These are phyloP conservation scores for Melanophora roralis DNA, from an alignment of 2,888 invertebrate genomes.

Conservation along the genomic window DNA sequence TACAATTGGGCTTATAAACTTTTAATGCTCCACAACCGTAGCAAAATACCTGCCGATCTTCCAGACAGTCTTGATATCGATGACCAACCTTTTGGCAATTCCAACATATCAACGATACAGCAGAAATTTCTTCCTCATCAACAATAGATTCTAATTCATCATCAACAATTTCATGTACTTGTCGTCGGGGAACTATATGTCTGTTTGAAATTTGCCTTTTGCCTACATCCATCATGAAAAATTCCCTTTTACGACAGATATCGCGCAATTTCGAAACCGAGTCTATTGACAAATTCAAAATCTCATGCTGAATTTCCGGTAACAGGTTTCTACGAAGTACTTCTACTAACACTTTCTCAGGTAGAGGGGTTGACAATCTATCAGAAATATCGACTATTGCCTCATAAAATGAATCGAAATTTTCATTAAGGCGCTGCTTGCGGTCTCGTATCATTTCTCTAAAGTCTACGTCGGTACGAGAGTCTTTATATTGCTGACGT, in stretches of 20 bases:
- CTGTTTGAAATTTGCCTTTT: not conserved
- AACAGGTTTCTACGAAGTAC: slow-evolving; percentile 19
- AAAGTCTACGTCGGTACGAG: slow-evolving; percentile 33
- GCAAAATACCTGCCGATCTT: slow-evolving; percentile 1
- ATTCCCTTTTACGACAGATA: slow-evolving; percentile 23
- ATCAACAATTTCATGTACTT: not conserved
- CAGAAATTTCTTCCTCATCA: not conserved
- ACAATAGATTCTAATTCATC: not conserved
- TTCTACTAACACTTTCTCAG: slow-evolving; percentile 24
- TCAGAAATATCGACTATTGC: slow-evolving; percentile 23
- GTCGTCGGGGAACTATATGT: not conserved
- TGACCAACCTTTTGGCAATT: not conserved
- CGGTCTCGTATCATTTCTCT: slow-evolving; percentile 40
- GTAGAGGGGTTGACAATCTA: not conserved
- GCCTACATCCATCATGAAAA: slow-evolving; percentile 9
- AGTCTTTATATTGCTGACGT: slow-evolving; percentile 37
- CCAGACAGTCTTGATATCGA: slow-evolving; percentile 13
- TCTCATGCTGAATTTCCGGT: slow-evolving; percentile 35
- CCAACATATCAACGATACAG: slow-evolving; percentile 1
- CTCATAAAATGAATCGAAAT: slow-evolving; percentile 44
- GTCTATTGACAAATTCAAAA: slow-evolving; percentile 15
- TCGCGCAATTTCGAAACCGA: slow-evolving; percentile 18
- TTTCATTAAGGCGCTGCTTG: slow-evolving; percentile 30
- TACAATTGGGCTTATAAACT: slow-evolving; percentile 8
- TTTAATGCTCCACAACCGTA: slow-evolving; percentile 1